Percentiles rank a stretch among this genome's conserved stretches.
Evolutionary conservation across 2,113 vertebrate genomes (phyloP).

Genomic region (Calypte anna): DNA sequence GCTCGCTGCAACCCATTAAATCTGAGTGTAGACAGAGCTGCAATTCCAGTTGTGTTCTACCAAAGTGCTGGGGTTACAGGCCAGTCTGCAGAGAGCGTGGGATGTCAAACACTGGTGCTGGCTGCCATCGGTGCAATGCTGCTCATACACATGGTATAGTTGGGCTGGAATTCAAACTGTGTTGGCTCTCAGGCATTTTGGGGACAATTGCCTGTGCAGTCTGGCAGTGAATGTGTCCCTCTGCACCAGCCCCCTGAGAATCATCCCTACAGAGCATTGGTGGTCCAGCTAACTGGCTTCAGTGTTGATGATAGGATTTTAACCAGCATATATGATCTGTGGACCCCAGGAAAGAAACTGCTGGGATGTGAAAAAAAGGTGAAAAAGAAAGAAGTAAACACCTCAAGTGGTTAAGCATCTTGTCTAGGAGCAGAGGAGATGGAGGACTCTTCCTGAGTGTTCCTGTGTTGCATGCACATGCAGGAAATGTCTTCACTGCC

Average conservation of each 20-base stretch:
- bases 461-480: neutral
- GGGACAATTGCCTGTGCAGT: neutral
- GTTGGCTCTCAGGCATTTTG: neutral
- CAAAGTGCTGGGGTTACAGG: neutral
- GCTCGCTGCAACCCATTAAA: neutral
- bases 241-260: neutral
- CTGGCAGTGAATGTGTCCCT: neutral
- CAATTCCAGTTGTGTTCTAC: neutral
- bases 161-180: neutral
- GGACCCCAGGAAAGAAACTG: neutral
- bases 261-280: neutral
- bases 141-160: rapidly evolving
- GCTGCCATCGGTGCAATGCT: neutral
- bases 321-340: neutral
- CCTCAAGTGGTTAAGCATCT: neutral
- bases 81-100: neutral
- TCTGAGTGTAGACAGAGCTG: neutral
- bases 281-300: neutral
- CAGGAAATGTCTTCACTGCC: neutral
- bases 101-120: neutral
- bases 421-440: neutral
- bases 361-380: neutral
- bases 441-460: neutral
- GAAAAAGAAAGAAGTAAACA: neutral
- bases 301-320: rapidly evolving